Evolutionary conservation across 2,888 invertebrate genomes (phyloP), one percentile per base, ranked within the genome.

Genomic region (Melipona bicolor): DNA sequence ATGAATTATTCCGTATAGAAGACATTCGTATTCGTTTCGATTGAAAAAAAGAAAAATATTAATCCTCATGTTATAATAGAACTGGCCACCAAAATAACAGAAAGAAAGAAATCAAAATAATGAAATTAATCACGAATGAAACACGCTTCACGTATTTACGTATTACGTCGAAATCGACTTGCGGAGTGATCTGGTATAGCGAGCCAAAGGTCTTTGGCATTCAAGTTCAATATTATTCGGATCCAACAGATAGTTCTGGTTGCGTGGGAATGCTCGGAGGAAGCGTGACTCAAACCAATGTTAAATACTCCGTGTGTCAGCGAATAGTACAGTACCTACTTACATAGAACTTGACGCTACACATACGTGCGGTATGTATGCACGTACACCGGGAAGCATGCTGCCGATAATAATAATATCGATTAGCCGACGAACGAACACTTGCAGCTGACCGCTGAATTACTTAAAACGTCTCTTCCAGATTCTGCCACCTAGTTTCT

Each of bases 351-450:
- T 50, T 50, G 52, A 67, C 61, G 52, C 24, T 56, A 67, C 24
- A 61, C n/a, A n/a, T 50, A 24, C 9, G 43, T 6, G 21, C 1
- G 15, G 19, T 27, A 49, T 32, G 43, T 54, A 54, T 67, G 70
- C 72, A 70, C 75, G 75, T 72, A 81, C 84, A 77, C 81, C 76
- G 80, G 81, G 83, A 77, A 84, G 81, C 84, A 81, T 80, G 75
- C 71, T 83, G 86, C 72, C 83, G 86, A 90, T 86, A 89, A 91
- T 86, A 89, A 91, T 88, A 89, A 88, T 92, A 92, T 92, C 90
- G 92, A 92, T 92, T 90, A 83, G 86, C 78, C 79, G 79, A 81
- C 83, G 77, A 79, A 81, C 83, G 77, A 79, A 87, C 90, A 92
- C 89, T 87, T 88, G 89, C 91, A 81, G 68, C 73, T 76, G 54